phyloP scores from a whole-genome alignment of 1,140 invertebrate species.

The Drosophila littoralis region DNA sequence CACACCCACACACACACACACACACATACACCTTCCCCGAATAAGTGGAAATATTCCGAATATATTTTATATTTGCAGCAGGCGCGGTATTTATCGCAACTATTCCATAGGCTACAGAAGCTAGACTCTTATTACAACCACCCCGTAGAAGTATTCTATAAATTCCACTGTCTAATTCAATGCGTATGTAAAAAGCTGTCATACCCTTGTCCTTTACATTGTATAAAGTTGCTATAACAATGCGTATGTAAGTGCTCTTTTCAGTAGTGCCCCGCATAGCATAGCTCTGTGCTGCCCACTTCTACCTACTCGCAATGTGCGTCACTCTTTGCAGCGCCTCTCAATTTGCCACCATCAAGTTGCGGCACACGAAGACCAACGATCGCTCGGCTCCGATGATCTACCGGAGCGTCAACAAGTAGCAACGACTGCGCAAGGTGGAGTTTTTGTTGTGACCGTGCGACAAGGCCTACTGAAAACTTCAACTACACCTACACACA shows the following conservation, averaged over 20 bases:
- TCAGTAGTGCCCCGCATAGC: constrained; percentile 2
- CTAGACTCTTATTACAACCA: constrained; percentile 27
- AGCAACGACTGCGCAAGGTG: constrained; percentile 80
- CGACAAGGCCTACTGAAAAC: constrained; percentile 20
- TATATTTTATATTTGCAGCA: constrained; percentile 62
- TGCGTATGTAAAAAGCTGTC: constrained; percentile 19
- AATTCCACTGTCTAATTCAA: background rate
- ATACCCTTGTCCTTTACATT: background rate
- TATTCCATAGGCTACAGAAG: constrained; percentile 68
- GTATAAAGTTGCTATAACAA: constrained; percentile 3
- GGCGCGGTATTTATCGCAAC: constrained; percentile 69
- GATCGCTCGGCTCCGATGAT: constrained; percentile 92
- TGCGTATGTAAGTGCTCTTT: constrained; percentile 38
- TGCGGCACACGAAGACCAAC: constrained; percentile 93
- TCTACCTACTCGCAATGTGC: constrained; percentile 44
- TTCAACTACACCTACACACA: constrained; percentile 40
- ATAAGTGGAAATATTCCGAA: constrained; percentile 42
- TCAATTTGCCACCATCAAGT: constrained; percentile 93
- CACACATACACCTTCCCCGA: background rate
- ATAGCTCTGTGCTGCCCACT: constrained; percentile 1
- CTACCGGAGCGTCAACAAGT: constrained; percentile 84
- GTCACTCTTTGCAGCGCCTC: constrained; percentile 88
- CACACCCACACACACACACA: constrained; percentile 9
- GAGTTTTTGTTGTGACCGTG: constrained; percentile 65
- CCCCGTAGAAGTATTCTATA: constrained; percentile 7